Evolutionary conservation across 2,113 vertebrate species (phyloP).

Genomic region (Proteles cristata): DNA sequence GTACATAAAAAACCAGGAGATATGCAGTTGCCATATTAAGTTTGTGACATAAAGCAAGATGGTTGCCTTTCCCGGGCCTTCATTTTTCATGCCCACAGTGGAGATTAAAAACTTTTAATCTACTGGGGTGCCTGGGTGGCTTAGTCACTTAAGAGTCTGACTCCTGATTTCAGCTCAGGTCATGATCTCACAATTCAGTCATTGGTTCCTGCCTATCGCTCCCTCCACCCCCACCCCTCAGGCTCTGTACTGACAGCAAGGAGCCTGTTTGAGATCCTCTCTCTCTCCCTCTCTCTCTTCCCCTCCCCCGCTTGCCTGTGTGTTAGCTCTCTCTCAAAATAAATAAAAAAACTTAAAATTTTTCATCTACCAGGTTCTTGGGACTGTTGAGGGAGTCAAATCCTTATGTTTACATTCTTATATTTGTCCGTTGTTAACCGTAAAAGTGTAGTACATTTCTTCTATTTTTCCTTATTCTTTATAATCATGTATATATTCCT

Average conservation of each 20-base stretch:
- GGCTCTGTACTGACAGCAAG: too few relatives aligned
- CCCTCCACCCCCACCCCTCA: too few relatives aligned
- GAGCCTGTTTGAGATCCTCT: too few relatives aligned
- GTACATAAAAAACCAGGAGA: background rate
- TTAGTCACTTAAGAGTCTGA: too few relatives aligned
- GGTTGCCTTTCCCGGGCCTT: background rate
- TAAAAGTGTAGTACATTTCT: background rate
- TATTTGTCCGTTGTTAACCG: background rate
- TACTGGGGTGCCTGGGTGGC: background rate
- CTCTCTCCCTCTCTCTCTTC: too few relatives aligned
- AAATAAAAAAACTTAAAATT: background rate
- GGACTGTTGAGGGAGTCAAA: background rate
- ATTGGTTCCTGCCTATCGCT: too few relatives aligned
- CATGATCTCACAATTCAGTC: too few relatives aligned
- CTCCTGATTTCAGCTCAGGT: too few relatives aligned
- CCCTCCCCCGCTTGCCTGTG: too few relatives aligned
- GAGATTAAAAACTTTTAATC: background rate
- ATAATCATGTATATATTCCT: background rate
- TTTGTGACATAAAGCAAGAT: background rate
- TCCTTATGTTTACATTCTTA: conserved; percentile 8
- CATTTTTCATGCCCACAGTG: background rate
- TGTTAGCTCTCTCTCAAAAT: too few relatives aligned
- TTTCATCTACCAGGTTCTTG: background rate
- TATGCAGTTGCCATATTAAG: background rate
- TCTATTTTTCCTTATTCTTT: background rate